Base-by-base conservation (phyloP, 1,140 invertebrate genomes). In the Notospermus geniculatus region DNA sequence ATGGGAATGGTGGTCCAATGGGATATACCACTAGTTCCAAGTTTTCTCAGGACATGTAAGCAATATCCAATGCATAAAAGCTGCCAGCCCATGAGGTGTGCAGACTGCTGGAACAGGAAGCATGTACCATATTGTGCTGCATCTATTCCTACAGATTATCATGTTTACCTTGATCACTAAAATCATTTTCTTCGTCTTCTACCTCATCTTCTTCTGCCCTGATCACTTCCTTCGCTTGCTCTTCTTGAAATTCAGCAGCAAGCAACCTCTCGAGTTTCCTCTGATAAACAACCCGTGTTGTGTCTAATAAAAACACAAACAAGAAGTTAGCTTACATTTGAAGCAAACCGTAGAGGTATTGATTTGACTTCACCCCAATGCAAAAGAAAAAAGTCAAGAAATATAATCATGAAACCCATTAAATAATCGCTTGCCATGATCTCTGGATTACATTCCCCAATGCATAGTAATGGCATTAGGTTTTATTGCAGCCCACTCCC, bases 231-330 rank as follows among this genome's bases (percentile, higher is more conserved):
- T 19, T 50, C 39, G n/a, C 9, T n/a, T 7, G 19, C 25, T 7
- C 46, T n/a, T 19, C 25, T 13, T 43, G 11, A 11, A 43, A 13
- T 19, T 43, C 46, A 19, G 5, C n/a, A n/a, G 46, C 46, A 23
- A 50, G 25, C 5, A 50, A 9, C 5, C n/a, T 5, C 25, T 50
- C 5, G 5, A 50, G 46, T n/a, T 50, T 50, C n/a, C 25, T 50
- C 46, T 50, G 46, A 50, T 50, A 50, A 50, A 50, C 46, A 5
- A 9, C 25, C 46, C 46, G 46, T n/a, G 46, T 50, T 27, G 46
- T 23, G n/a, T 50, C 46, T 50, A n/a, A 7, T 7, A 50, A 23
- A 27, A 5, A 50, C n/a, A 7, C 9, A 23, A 19, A 50, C 5
- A 7, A 7, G 19, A 50, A 5, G 5, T 7, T 5, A n/a, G 46